These are phyloP conservation scores for Macroglossus sobrinus DNA, from an alignment of 2,113 vertebrate species.

Conservation along the genomic window DNA sequence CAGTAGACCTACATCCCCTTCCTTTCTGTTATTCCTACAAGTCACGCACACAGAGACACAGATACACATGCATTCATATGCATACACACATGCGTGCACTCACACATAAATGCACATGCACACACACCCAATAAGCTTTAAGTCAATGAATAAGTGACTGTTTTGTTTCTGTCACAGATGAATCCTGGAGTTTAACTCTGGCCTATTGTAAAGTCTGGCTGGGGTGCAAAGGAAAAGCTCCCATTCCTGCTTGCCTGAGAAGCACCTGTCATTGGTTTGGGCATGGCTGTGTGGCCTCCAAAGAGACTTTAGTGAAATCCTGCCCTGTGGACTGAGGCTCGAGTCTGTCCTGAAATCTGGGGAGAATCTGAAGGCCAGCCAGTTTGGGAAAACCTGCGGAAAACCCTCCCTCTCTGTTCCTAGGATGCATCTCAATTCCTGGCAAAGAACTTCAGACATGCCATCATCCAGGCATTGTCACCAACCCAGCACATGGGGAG, in stretches of 20 bases:
- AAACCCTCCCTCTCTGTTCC: neutral
- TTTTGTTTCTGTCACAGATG: neutral
- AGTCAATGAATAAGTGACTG: neutral
- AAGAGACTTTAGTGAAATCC: neutral
- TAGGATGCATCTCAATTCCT: neutral
- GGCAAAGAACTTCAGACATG: neutral
- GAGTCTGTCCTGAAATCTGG: neutral
- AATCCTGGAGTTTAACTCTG: neutral
- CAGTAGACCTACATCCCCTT: neutral
- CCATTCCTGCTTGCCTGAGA: neutral
- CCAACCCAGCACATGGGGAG: neutral
- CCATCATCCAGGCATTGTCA: neutral
- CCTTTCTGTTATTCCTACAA: neutral
- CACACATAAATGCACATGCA: fast-evolving
- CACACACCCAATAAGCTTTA: neutral
- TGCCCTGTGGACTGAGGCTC: neutral
- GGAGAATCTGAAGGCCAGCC: neutral
- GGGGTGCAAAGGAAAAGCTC: neutral
- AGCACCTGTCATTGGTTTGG: neutral
- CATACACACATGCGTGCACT: neutral
- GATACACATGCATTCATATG: neutral
- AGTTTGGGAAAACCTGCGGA: neutral
- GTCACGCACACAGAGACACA: neutral
- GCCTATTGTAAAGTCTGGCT: neutral
- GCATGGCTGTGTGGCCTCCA: neutral